Percentiles rank a stretch among this genome's conserved stretches.
phyloP scores from a whole-genome alignment of 2,113 vertebrate species.

The Chaetura pelagica region DNA sequence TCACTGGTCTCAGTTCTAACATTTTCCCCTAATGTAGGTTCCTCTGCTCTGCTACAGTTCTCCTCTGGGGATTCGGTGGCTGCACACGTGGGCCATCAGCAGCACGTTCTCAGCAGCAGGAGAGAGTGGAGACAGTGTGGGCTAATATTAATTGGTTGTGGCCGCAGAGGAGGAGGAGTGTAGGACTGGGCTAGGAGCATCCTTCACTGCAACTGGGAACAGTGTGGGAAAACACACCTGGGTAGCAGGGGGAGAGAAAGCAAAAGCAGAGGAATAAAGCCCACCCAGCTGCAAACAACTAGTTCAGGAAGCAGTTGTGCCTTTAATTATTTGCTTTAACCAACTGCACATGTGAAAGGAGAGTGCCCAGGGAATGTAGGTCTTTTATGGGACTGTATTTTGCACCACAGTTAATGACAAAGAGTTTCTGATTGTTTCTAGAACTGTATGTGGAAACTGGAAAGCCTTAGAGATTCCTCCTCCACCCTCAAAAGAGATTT shows the following conservation, averaged over 20 bases:
- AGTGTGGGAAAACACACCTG: rapidly evolving
- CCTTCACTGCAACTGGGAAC: background rate
- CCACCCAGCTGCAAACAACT: background rate
- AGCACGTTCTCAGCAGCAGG: background rate
- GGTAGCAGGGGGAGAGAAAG: background rate
- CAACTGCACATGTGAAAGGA: background rate
- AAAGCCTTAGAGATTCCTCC: background rate
- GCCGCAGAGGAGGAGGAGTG: background rate
- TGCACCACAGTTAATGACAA: background rate
- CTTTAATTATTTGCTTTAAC: background rate
- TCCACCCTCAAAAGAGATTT: background rate
- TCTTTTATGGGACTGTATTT: background rate
- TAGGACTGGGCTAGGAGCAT: background rate
- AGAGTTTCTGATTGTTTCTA: background rate
- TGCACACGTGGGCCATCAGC: background rate
- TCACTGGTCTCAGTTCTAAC: background rate
- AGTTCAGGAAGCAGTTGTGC: background rate
- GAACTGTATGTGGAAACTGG: background rate
- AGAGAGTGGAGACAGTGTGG: background rate
- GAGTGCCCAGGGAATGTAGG: background rate
- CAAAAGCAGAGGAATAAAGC: background rate
- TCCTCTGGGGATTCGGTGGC: background rate
- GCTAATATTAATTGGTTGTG: background rate
- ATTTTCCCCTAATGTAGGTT: background rate
- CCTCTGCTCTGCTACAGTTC: background rate